phyloP scores from a whole-genome alignment of 2,888 invertebrate species.

The Holacanthella duospinosa region DNA sequence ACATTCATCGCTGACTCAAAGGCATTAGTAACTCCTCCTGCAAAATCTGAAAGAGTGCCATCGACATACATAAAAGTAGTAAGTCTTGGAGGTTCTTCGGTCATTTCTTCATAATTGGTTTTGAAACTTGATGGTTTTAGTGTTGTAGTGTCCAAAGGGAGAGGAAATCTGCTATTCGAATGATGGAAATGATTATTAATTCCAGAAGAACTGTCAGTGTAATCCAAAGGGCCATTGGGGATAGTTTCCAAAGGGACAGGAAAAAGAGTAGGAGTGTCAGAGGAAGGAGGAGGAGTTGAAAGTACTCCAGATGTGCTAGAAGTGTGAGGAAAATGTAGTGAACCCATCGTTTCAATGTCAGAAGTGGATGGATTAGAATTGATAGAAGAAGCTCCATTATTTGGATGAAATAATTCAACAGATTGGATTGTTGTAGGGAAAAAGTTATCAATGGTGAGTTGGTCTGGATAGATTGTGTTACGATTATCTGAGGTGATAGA shows the following conservation, averaged over 20 bases:
- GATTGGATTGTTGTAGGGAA: background rate
- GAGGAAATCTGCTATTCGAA: constrained; percentile 35
- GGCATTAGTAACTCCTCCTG: background rate
- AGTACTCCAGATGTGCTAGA: constrained; percentile 32
- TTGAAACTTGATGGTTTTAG: constrained; percentile 9
- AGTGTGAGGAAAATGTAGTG: constrained; percentile 32
- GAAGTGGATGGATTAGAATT: constrained; percentile 17
- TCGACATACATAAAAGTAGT: constrained; percentile 34
- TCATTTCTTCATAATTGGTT: constrained; percentile 13
- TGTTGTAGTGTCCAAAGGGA: constrained; percentile 30
- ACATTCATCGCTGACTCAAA: constrained; percentile 8
- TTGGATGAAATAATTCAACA: constrained; percentile 15
- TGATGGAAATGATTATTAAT: constrained; percentile 31
- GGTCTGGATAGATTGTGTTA: too few relatives aligned
- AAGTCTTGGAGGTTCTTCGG: constrained; percentile 31
- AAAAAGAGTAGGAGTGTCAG: constrained; percentile 35
- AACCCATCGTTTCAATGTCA: constrained; percentile 30
- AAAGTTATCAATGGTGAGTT: too few relatives aligned
- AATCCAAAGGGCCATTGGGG: constrained; percentile 35
- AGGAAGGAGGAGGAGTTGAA: constrained; percentile 36
- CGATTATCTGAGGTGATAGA: too few relatives aligned
- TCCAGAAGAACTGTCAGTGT: constrained; percentile 31
- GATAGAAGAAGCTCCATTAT: constrained; percentile 14
- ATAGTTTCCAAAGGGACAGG: constrained; percentile 38
- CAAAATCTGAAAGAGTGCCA: constrained; percentile 7